These are phyloP conservation scores for Mongoloraphidia duomilia DNA, from an alignment of 2,888 invertebrate species.

Conservation along the genomic window DNA sequence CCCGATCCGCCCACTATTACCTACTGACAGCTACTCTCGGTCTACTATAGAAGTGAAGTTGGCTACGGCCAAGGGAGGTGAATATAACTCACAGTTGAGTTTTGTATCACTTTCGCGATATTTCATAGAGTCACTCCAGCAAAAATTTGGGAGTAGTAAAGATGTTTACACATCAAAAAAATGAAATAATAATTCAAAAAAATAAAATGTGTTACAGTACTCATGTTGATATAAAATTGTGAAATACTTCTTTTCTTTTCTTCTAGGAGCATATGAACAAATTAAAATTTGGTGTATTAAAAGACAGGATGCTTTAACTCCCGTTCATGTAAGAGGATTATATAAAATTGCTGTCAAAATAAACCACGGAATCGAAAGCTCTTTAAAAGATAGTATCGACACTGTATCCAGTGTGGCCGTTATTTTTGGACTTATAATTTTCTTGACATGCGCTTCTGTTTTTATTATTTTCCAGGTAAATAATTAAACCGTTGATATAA, in stretches of 20 bases:
- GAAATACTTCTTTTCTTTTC: neutral
- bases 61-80: too few relatives aligned
- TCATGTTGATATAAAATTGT: too few relatives aligned
- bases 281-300: constrained; percentile 45
- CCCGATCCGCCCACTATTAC: too few relatives aligned
- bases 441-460: constrained; percentile 61
- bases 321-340: constrained; percentile 64
- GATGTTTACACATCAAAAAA: too few relatives aligned
- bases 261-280: constrained; percentile 29
- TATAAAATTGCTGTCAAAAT: constrained; percentile 51
- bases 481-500: neutral
- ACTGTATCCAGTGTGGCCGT: constrained; percentile 75
- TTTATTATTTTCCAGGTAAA: constrained; percentile 71
- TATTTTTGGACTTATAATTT: constrained; percentile 69
- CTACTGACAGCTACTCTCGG: too few relatives aligned
- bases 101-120: constrained; percentile 10
- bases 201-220: too few relatives aligned
- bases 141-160: too few relatives aligned
- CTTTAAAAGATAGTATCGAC: constrained; percentile 64
- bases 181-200: too few relatives aligned
- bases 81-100: too few relatives aligned
- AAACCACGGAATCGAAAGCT: constrained; percentile 44
- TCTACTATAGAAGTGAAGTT: too few relatives aligned
- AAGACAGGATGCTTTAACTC: constrained; percentile 53
- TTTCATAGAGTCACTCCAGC: neutral